Evolutionary conservation across 2,113 vertebrate species (phyloP), one percentile per base, ranked within the genome.

Genomic region (Ranitomeya imitator): DNA sequence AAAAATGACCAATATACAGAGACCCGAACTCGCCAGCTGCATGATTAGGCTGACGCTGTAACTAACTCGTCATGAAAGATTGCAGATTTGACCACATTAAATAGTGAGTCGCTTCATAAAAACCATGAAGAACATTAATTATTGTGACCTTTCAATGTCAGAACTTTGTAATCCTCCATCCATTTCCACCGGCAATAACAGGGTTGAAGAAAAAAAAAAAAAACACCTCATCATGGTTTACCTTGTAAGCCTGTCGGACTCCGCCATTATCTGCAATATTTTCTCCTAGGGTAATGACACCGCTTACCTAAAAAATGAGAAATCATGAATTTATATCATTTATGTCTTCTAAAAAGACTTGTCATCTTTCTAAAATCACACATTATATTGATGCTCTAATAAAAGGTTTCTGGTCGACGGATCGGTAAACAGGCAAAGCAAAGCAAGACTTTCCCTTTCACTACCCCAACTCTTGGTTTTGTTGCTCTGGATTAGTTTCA

Each of bases 251-350:
- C 93, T 99, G 98, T 67, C 97, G 95, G 88, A 99, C 96, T 7
- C 98, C 98, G 90, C 98, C 98, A 0, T 99, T 99, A 92, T 99
- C 98, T 0, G 98, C 98, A 23, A 99, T 99, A 84, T 99, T 99
- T 91, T 99, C 98, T 91, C 98, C 98, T 6, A 99, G 92, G 0
- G 98, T 99, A 94, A 95, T 98, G 93, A 98, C 95, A 85, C 98
- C 98, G 83, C 97, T 99, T 90, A 99, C 95, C 98, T 99, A 92
- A 14, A 77, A 18, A 90, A 79, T 86, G 23, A 91, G 78, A 63
- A 81, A 21, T 31, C 23, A 26, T 11, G 37, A n/a, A 65, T 69
- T 67, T 13, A 52, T 69, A 54, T 54, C 52, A 83, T 51, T 63
- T 60, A 81, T 51, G 59, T 51, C 18, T 51, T 12, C 57, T 21